Base-by-base conservation (phyloP, 1,140 invertebrate genomes). In the Araneus ventricosus region DNA sequence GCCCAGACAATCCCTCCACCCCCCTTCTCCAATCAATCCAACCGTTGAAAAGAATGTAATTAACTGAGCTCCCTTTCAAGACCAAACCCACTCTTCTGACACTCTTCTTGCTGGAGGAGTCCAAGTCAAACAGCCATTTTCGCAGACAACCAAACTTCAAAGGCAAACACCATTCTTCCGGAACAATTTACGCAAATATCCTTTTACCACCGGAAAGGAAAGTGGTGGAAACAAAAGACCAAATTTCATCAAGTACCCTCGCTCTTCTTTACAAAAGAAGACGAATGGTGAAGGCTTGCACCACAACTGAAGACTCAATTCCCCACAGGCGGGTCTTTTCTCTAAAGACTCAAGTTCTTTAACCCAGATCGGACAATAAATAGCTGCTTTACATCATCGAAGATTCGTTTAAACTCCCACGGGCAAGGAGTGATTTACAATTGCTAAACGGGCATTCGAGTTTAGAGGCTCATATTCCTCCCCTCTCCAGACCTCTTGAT, bases 351-450 rank as follows among this genome's bases (percentile, higher is more conserved):
- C 59, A 41, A 88, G 59, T 88, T 63, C 87, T 37, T 70, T 75
- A 75, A 88, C 87, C 61, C 87, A 88, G 37, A 88, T 30, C 87
- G 30, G 63, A 88, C 87, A 88, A 88, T 75, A 88, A 88, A 88
- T 88, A 27, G 59, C 34, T 59, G 87, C 63, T 88, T 88, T 88
- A 88, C n/a, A 88, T 88, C 87, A 70, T 45, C 34, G 24, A 88
- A 59, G 34, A 34, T 59, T 34, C 57, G 27, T 70, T 87, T 10
- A 87, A 87, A 88, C 87, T 88, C 87, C 87, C 87, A 88, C 87
- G 37, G 87, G 39, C 85, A 37, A 52, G 2, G 39, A 57, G 45
- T 88, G 87, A 88, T 88, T 88, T 70, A 88, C 87, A 70, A 75
- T 88, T 88, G 57, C 63, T 88, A 75, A 87, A 67, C 59, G 37